A percentile compares a stretch with the other conserved stretches of the same genome.
Evolutionary conservation across 2,888 invertebrate genomes (phyloP).

Genomic region (Oscheius onirici): DNA sequence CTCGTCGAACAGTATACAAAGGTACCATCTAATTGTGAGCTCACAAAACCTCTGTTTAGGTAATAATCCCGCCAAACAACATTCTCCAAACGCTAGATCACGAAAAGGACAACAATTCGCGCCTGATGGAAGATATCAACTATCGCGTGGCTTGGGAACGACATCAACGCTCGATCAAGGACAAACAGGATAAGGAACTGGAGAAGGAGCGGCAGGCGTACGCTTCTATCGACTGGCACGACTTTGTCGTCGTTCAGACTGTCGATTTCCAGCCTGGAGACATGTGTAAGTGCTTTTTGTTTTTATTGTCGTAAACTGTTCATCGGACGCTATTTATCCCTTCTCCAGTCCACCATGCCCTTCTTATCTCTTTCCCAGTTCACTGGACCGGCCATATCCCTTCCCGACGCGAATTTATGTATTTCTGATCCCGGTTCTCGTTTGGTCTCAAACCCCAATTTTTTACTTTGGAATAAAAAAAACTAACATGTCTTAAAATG

Average conservation of each 20-base stretch:
- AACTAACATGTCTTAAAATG: too few relatives aligned
- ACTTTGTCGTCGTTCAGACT: slow-evolving; percentile 99
- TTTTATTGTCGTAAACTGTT: too few relatives aligned
- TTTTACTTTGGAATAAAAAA: too few relatives aligned
- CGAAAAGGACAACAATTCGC: slow-evolving; percentile 60
- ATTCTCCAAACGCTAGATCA: slow-evolving; percentile 57
- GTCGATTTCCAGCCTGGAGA: slow-evolving; percentile 98
- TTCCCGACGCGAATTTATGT: too few relatives aligned
- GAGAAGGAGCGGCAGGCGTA: slow-evolving; percentile 88
- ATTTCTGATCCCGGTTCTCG: too few relatives aligned
- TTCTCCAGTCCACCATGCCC: too few relatives aligned
- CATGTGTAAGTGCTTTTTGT: slow-evolving; percentile 77
- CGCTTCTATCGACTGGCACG: slow-evolving; percentile 99
- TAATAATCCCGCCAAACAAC: slow-evolving; percentile 88
- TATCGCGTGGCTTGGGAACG: slow-evolving; percentile 96
- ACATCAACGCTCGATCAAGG: slow-evolving; percentile 89
- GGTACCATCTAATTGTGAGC: slow-evolving; percentile 73
- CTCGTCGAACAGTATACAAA: slow-evolving; percentile 98
- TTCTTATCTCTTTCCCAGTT: too few relatives aligned
- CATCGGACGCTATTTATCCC: too few relatives aligned
- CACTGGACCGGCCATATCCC: too few relatives aligned
- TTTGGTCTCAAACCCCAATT: too few relatives aligned
- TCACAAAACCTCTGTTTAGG: slow-evolving; percentile 63
- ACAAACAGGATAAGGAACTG: slow-evolving; percentile 91
- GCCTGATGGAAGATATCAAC: slow-evolving; percentile 63